These are phyloP conservation scores for Gerris buenoi DNA, from an alignment of 1,140 invertebrate species.

Conservation along the genomic window DNA sequence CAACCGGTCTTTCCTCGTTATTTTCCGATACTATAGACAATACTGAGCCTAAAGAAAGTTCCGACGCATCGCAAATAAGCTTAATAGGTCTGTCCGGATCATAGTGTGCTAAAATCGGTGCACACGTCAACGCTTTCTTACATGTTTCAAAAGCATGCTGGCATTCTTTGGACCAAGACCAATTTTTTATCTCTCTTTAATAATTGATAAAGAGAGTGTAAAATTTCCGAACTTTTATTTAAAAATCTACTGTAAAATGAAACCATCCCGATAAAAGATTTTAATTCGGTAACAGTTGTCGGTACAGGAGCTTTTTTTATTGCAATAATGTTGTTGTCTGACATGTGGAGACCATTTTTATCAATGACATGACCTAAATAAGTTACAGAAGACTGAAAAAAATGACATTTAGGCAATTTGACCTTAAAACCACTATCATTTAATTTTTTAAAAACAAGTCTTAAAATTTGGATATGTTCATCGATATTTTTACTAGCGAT, in stretches of 20 bases:
- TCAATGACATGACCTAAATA: conserved; percentile 7
- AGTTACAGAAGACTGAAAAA: background rate
- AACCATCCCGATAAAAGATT: conserved; percentile 4
- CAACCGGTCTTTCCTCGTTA: conserved; percentile 29
- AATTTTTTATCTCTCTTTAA: background rate
- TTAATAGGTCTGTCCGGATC: background rate
- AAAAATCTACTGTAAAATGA: conserved; percentile 8
- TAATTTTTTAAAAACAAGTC: conserved; percentile 1
- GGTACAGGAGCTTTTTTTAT: conserved; percentile 5
- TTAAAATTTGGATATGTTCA: background rate
- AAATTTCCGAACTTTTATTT: background rate
- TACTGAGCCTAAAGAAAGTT: conserved; percentile 11
- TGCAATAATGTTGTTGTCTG: background rate
- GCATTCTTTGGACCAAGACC: background rate
- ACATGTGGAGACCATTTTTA: background rate
- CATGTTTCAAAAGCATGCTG: background rate
- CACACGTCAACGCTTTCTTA: background rate
- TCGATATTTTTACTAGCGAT: background rate
- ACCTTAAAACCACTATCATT: background rate
- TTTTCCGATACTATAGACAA: conserved; percentile 14
- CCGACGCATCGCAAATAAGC: background rate
- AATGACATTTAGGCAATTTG: background rate
- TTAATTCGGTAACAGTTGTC: background rate
- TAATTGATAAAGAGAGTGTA: background rate
- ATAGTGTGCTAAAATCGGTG: background rate